phyloP scores from a whole-genome alignment of 1,140 invertebrate genomes.

The Drosophila repleta region DNA sequence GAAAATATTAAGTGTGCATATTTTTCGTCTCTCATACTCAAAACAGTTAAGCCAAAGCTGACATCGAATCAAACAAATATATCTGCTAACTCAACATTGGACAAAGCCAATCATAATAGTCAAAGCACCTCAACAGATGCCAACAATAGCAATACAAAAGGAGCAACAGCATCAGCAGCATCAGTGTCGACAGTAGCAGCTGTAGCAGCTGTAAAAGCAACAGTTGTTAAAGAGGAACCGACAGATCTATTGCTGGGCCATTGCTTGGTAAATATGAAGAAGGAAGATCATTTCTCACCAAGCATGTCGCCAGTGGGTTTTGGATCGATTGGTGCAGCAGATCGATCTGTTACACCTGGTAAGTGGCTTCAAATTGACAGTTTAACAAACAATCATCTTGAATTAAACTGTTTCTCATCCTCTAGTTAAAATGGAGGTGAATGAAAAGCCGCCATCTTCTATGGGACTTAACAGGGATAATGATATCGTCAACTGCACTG shows the following conservation, averaged over 20 bases:
- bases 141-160: constrained; percentile 9
- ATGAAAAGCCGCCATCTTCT: constrained; percentile 45
- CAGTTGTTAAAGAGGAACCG: constrained; percentile 65
- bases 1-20: too few species aligned
- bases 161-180: neutral
- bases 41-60: constrained; percentile 10
- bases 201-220: neutral
- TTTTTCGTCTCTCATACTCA: neutral
- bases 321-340: constrained; percentile 55
- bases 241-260: constrained; percentile 34
- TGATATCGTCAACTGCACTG: constrained; percentile 45
- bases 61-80: neutral
- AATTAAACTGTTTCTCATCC: neutral
- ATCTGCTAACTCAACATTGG: constrained; percentile 9
- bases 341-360: constrained; percentile 48
- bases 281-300: constrained; percentile 71
- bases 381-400: neutral
- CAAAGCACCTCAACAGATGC: neutral
- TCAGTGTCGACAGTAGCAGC: neutral
- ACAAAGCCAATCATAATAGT: constrained; percentile 18
- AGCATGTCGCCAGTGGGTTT: constrained; percentile 74
- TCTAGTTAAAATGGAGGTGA: constrained; percentile 61
- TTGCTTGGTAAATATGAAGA: constrained; percentile 72
- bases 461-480: constrained; percentile 39
- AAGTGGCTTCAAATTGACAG: neutral